A percentile compares a stretch with the other conserved stretches of the same genome.
These are phyloP conservation scores for Esox niger DNA, from an alignment of 2,113 vertebrate species.

Conservation along the genomic window DNA sequence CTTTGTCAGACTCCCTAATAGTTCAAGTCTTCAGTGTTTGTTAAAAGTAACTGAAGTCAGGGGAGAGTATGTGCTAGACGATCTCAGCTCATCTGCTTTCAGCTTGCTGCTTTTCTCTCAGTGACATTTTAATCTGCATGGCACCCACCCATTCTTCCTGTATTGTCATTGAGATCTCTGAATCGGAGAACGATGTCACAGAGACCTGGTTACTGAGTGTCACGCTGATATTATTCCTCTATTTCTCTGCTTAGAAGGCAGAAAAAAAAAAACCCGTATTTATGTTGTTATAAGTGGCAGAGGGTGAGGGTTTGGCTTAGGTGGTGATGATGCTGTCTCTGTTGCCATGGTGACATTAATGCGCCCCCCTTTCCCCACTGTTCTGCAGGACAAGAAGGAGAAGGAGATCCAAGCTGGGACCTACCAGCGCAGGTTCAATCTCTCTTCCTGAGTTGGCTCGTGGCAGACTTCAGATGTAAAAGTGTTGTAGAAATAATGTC, in stretches of 20 bases:
- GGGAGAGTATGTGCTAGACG: background rate
- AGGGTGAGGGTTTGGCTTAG: constrained; percentile 27
- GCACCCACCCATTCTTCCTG: constrained; percentile 36
- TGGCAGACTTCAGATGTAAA: constrained; percentile 12
- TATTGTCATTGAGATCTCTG: constrained; percentile 55
- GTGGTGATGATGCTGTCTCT: constrained; percentile 26
- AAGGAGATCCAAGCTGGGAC: constrained; percentile 79
- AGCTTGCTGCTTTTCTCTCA: constrained; percentile 23
- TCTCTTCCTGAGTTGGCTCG: constrained; percentile 76
- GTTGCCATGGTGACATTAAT: constrained; percentile 48
- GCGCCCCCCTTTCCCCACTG: constrained; percentile 46
- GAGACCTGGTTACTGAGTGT: constrained; percentile 2
- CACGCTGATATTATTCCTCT: background rate
- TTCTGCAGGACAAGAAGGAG: constrained; percentile 77
- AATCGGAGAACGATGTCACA: constrained; percentile 37
- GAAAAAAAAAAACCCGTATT: background rate
- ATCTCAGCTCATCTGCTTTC: constrained; percentile 5
- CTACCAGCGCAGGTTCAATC: constrained; percentile 52
- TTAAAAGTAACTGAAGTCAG: background rate
- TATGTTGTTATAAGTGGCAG: background rate
- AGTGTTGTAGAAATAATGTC: constrained; percentile 36
- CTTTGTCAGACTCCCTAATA: too few species aligned
- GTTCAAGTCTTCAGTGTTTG: too few species aligned
- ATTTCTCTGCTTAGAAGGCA: background rate
- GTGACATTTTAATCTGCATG: constrained; percentile 35